These are phyloP conservation scores for Rhizomys pruinosus DNA, from an alignment of 2,113 vertebrate species.

Conservation along the genomic window DNA sequence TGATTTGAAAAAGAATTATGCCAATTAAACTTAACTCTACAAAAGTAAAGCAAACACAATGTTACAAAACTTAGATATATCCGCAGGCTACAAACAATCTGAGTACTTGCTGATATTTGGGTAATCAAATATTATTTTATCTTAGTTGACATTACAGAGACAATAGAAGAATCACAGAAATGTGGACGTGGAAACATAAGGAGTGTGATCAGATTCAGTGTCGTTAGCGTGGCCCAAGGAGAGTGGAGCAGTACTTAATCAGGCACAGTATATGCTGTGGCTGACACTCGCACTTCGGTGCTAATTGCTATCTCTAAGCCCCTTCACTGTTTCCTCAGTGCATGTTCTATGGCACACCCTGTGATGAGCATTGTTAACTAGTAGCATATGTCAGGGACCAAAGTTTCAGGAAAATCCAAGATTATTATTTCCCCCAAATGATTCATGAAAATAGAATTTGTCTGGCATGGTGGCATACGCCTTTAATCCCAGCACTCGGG, in stretches of 20 bases:
- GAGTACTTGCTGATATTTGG: background rate
- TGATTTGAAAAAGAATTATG: background rate
- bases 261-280: background rate
- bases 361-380: background rate
- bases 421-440: background rate
- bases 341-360: background rate
- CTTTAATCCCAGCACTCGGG: too few relatives aligned
- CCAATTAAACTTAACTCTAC: background rate
- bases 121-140: background rate
- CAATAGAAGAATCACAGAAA: background rate
- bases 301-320: background rate
- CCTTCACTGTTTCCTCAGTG: background rate
- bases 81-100: background rate
- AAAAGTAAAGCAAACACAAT: background rate
- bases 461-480: too few relatives aligned
- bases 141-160: background rate
- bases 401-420: background rate
- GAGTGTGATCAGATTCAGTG: too few relatives aligned
- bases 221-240: background rate
- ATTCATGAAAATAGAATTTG: background rate
- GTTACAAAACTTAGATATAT: background rate
- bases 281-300: background rate
- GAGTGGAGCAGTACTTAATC: background rate
- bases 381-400: background rate
- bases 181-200: fast-evolving